A percentile compares a stretch with the other conserved stretches of the same genome.
Evolutionary conservation across 1,140 invertebrate genomes (phyloP).

Genomic region (Drosophila aff.): DNA sequence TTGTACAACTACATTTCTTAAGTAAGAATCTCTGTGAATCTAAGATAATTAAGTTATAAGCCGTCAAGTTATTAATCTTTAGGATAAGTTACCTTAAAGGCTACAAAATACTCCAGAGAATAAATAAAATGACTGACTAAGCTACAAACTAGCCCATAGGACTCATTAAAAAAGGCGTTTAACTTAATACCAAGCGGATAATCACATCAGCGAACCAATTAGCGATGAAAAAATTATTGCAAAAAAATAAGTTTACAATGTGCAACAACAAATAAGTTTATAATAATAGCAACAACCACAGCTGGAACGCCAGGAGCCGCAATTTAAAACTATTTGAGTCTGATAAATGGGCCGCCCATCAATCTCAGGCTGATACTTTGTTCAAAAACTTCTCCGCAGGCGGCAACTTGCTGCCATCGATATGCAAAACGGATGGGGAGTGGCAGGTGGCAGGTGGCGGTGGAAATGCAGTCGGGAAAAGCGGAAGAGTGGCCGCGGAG

Average conservation of each 20-base stretch:
- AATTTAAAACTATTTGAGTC: constrained; percentile 64
- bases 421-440: constrained; percentile 47
- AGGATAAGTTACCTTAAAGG: background rate
- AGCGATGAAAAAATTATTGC: constrained; percentile 3
- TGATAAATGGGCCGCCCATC: constrained; percentile 58
- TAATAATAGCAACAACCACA: background rate
- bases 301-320: constrained; percentile 16
- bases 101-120: background rate
- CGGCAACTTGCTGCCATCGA: constrained; percentile 67
- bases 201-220: constrained; percentile 6
- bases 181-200: background rate
- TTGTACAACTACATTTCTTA: background rate
- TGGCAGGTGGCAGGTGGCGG: background rate
- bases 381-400: constrained; percentile 37
- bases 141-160: too few relatives aligned
- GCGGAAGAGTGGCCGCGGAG: background rate
- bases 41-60: constrained; percentile 1
- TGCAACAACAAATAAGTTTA: background rate
- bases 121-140: background rate
- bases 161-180: background rate
- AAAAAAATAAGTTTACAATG: constrained; percentile 2
- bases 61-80: background rate
- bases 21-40: background rate
- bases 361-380: constrained; percentile 52
- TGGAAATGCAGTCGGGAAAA: background rate